Conservation (phyloP, 2,888 invertebrate genomes). For the Cerastis leucographa region DNA sequence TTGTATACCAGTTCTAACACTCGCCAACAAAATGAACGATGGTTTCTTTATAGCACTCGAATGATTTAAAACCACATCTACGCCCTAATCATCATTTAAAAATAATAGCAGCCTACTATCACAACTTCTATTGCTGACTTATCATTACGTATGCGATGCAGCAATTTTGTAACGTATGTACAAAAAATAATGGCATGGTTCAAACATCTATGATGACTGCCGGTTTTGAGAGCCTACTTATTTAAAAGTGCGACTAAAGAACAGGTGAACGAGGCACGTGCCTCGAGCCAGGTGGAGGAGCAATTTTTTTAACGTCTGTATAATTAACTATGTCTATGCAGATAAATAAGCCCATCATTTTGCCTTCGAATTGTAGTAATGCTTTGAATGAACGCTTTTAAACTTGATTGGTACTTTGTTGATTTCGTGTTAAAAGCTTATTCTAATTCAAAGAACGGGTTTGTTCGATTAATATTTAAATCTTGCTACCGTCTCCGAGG, state of each 20-base stretch:
- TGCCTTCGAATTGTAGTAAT: constrained; percentile 12
- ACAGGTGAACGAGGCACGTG: constrained; percentile 88
- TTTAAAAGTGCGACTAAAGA: constrained; percentile 71
- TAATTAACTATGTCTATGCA: constrained; percentile 69
- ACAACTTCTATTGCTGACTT: constrained; percentile 49
- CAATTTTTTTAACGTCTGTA: constrained; percentile 70
- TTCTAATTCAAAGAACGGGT: constrained; percentile 61
- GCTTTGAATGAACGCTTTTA: constrained; percentile 11
- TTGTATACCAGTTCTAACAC: constrained; percentile 41
- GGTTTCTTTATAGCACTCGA: constrained; percentile 45
- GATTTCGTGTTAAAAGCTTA: constrained; percentile 44
- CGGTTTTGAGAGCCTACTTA: constrained; percentile 70
- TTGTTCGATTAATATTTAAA: constrained; percentile 62
- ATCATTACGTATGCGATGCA: constrained; percentile 62
- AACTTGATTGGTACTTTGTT: constrained; percentile 24
- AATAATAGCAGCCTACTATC: constrained; percentile 56
- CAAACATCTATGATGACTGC: constrained; percentile 64
- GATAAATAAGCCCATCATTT: constrained; percentile 61
- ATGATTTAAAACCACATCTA: constrained; percentile 56
- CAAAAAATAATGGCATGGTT: constrained; percentile 76
- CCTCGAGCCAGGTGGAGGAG: constrained; percentile 78
- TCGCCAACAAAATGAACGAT: constrained; percentile 26
- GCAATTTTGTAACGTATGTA: constrained; percentile 68
- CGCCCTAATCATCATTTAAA: constrained; percentile 56
- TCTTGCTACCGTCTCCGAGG: constrained; percentile 46